phyloP scores from a whole-genome alignment of 2,113 vertebrate genomes.

The Tetrax tetrax region DNA sequence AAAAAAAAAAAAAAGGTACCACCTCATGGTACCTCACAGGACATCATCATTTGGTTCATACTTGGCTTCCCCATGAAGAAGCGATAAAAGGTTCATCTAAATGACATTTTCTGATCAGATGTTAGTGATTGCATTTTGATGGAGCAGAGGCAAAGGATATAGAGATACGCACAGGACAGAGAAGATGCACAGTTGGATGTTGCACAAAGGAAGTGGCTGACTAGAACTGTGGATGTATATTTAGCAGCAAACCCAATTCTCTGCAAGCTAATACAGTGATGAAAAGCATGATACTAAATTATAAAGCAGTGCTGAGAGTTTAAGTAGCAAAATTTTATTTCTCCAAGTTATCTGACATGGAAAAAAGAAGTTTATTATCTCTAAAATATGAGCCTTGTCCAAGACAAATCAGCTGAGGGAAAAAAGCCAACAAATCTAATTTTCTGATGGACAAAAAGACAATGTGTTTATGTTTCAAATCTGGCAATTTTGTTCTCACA shows the following conservation, averaged over 20 bases:
- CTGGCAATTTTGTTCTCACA: background rate
- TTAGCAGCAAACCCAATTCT: background rate
- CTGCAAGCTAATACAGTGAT: background rate
- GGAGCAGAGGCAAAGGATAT: background rate
- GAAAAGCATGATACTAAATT: background rate
- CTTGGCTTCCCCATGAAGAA: background rate
- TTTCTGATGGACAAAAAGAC: background rate
- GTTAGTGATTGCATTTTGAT: background rate
- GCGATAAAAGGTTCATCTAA: background rate
- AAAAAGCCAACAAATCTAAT: background rate
- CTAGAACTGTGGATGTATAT: accelerated
- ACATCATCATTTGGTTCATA: background rate
- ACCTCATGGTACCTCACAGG: background rate
- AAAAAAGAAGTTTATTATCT: background rate
- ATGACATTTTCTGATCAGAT: background rate
- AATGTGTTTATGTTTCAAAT: background rate
- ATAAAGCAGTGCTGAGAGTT: background rate
- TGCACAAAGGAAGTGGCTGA: background rate
- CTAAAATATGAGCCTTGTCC: background rate
- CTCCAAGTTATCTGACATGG: background rate
- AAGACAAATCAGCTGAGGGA: background rate
- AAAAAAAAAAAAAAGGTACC: background rate
- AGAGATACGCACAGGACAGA: background rate
- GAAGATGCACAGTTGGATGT: background rate
- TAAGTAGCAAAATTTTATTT: background rate